phyloP scores from a whole-genome alignment of 2,888 invertebrate genomes.

The Andrena marginata region DNA sequence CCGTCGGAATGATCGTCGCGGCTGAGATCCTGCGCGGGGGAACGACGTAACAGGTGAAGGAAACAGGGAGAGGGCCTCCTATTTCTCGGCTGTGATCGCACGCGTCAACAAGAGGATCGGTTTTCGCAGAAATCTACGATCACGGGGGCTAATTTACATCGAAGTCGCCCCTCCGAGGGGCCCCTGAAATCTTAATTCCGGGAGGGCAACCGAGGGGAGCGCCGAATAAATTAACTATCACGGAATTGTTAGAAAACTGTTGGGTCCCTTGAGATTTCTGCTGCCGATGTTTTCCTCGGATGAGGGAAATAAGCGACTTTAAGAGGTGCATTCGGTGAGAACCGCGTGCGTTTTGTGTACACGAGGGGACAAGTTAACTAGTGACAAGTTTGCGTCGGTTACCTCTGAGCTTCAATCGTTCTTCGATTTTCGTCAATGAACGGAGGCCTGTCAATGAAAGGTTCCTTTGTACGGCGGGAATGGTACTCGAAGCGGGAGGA shows the following conservation, averaged over 20 bases:
- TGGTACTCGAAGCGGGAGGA: too few species aligned
- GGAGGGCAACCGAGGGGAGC: background rate
- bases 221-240: background rate
- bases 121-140: conserved; percentile 24
- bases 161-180: background rate
- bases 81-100: background rate
- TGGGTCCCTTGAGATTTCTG: too few species aligned
- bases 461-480: too few species aligned
- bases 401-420: background rate
- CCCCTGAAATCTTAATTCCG: conserved; percentile 7
- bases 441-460: too few species aligned
- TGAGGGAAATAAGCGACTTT: conserved; percentile 5
- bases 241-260: background rate
- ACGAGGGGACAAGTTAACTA: background rate
- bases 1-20: background rate
- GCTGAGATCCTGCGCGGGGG: background rate
- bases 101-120: conserved; percentile 27
- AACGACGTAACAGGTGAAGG: conserved; percentile 33
- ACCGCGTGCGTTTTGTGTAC: background rate
- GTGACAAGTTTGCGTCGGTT: background rate
- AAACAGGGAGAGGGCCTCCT: background rate
- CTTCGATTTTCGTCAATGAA: background rate
- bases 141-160: background rate
- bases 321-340: conserved; percentile 1
- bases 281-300: background rate